Evolutionary conservation across 2,888 invertebrate genomes (phyloP), one percentile per base, ranked within the genome.

Genomic region (Chloroclysta siterata): DNA sequence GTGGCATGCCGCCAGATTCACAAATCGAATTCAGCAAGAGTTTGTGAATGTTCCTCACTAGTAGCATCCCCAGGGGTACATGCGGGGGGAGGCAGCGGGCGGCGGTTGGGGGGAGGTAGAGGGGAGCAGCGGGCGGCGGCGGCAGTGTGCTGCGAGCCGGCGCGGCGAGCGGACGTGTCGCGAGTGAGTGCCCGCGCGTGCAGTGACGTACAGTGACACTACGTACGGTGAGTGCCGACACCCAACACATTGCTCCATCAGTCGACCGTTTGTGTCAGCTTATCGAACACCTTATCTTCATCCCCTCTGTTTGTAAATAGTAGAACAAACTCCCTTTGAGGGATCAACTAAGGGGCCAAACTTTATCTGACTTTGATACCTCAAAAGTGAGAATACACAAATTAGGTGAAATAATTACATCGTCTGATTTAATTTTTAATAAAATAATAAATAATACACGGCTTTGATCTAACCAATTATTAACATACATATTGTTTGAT

Each of bases 1-100:
- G 54, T 39, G 55, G 55, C 47, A 39, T 56, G 53, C 60, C 60
- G 39, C 63, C 41, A 59, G 57, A 66, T 63, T 60, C 60, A 56
- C 63, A 66, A 63, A 66, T 66, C 66, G 66, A 66, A 63, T 66
- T 63, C 57, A 56, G 54, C 53, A 51, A 60, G 36, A 55, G 60
- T 63, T 63, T 56, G 56, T 68, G 64, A 62, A 70, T 53, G 52
- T 68, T 29, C 29, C 65, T 13, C 53, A 59, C 36, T 17, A 61
- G 42, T 53, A 44, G 59, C 39, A 60, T 58, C 58, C 65, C 57
- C 61, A 28, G 28, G 29, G 22, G 29, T 0, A 29, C 6, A 48
- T 22, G 28, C 7, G 53, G 46, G 28, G 63, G 29, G 56, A 2
- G 36, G 48, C 13, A 33, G 48, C 47, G 60, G 39, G 57, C 42